Conservation (phyloP, 2,888 invertebrate species). For the Lobophora halterata region DNA sequence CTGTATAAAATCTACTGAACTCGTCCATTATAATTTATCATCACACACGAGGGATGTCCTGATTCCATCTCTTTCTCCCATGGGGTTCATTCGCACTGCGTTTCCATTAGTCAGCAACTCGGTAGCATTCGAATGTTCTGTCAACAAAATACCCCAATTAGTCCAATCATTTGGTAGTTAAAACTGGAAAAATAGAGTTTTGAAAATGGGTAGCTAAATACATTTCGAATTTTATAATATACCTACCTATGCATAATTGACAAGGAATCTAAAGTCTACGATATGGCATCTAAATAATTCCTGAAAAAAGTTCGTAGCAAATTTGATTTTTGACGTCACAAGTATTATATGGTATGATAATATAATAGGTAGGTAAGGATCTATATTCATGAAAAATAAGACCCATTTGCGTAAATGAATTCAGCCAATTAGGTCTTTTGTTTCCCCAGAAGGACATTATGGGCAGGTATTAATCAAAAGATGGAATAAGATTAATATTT, state of each 20-base stretch:
- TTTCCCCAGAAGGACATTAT: background rate
- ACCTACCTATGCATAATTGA: too few species aligned
- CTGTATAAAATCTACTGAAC: conserved; percentile 26
- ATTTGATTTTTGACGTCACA: conserved; percentile 1
- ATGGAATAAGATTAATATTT: background rate
- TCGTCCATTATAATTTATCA: conserved; percentile 48
- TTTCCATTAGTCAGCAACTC: conserved; percentile 58
- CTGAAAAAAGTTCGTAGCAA: too few species aligned
- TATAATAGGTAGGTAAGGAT: conserved; percentile 1
- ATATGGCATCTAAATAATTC: too few species aligned
- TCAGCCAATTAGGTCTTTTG: conserved; percentile 5
- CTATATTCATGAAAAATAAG: conserved; percentile 6
- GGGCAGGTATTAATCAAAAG: background rate
- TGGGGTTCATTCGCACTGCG: conserved; percentile 53
- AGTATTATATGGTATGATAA: background rate
- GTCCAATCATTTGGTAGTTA: too few species aligned
- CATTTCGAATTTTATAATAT: too few species aligned
- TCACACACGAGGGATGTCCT: conserved; percentile 48
- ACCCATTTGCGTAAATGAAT: conserved; percentile 9
- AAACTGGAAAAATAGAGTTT: too few species aligned
- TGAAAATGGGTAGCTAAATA: too few species aligned
- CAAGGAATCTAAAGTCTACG: too few species aligned
- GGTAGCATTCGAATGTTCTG: conserved; percentile 60
- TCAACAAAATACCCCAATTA: too few species aligned
- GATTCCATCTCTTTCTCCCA: conserved; percentile 42